Percentiles rank a stretch among this genome's conserved stretches.
phyloP scores from a whole-genome alignment of 2,888 invertebrate genomes.

The Cryptocheilus praepositus region DNA sequence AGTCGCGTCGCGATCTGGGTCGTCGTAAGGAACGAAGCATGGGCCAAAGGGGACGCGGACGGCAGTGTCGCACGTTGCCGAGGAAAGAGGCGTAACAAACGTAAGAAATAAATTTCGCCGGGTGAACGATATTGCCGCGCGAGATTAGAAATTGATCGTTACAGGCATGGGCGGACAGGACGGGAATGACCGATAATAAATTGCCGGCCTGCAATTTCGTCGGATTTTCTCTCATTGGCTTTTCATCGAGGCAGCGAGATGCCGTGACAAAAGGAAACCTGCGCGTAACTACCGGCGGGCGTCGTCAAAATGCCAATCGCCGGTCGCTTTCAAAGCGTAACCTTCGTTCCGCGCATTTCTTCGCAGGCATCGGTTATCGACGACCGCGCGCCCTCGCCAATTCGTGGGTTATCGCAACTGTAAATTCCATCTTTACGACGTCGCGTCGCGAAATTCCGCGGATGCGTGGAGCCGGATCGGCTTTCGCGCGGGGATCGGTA shows the following conservation, averaged over 20 bases:
- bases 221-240: constrained; percentile 11
- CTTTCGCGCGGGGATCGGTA: background rate
- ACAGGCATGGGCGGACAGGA: constrained; percentile 12
- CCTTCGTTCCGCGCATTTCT: no score
- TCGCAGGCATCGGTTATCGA: no score
- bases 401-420: no score
- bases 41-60: no score
- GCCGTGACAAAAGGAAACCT: constrained; percentile 4
- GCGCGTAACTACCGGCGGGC: constrained; percentile 24
- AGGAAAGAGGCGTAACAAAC: background rate
- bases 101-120: background rate
- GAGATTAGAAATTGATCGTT: constrained; percentile 18
- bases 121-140: constrained; percentile 5
- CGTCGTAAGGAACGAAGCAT: no score
- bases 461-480: no score
- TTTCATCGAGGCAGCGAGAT: constrained; percentile 13
- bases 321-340: constrained; percentile 19
- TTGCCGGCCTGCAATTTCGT: constrained; percentile 11
- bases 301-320: constrained; percentile 27
- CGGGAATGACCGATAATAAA: constrained; percentile 10
- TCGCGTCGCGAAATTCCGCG: no score
- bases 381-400: no score
- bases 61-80: background rate
- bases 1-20: no score
- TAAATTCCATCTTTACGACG: no score